phyloP scores from a whole-genome alignment of 2,113 vertebrate genomes.

The Cariama cristata region DNA sequence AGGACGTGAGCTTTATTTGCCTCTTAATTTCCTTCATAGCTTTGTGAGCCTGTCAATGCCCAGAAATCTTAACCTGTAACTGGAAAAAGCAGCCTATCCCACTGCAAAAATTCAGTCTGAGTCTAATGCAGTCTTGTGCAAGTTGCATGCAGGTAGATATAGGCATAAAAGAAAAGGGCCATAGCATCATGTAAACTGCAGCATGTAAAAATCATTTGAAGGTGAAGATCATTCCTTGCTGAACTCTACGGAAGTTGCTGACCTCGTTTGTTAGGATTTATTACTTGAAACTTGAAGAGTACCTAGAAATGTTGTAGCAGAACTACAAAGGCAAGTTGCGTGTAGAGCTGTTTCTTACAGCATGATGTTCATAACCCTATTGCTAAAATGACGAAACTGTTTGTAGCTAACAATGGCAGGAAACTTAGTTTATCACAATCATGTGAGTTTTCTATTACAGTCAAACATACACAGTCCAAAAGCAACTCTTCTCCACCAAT shows the following conservation, averaged over 20 bases:
- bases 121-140: neutral
- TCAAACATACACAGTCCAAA: neutral
- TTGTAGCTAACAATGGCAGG: neutral
- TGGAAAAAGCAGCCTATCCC: neutral
- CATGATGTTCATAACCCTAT: fast-evolving
- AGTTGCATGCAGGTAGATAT: neutral
- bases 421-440: neutral
- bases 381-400: neutral
- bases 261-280: neutral
- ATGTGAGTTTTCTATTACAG: neutral
- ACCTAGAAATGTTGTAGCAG: neutral
- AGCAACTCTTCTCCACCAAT: neutral
- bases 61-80: neutral
- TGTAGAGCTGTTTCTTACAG: neutral
- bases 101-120: neutral
- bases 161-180: neutral
- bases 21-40: neutral
- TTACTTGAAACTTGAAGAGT: neutral
- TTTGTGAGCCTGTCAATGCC: neutral
- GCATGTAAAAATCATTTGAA: neutral
- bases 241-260: neutral
- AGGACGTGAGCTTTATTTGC: neutral
- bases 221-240: neutral
- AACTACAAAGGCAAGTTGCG: neutral
- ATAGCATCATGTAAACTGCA: neutral